phyloP scores from a whole-genome alignment of 2,797 vertebrate genomes.

The Novumbra hubbsi region DNA sequence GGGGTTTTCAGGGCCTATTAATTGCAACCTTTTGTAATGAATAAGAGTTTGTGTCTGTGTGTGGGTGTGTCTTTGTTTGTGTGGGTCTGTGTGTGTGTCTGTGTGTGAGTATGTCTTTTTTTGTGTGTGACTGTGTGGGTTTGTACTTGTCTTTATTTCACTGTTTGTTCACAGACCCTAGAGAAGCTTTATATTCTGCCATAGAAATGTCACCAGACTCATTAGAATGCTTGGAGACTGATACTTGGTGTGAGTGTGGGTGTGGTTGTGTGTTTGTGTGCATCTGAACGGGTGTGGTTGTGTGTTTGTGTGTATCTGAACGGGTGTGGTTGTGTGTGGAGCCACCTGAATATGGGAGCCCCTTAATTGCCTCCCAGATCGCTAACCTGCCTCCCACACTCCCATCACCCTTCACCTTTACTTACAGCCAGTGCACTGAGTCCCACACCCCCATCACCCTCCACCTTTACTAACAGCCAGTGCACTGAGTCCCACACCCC shows the following conservation, averaged over 20 bases:
- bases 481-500: no score
- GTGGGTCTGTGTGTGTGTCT: background rate
- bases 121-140: background rate
- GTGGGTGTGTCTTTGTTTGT: background rate
- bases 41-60: constrained; percentile 32
- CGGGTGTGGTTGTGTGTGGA: background rate
- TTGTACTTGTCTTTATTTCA: background rate
- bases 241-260: background rate
- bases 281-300: background rate
- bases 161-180: no score
- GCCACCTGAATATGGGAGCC: background rate
- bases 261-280: background rate
- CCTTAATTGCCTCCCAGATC: background rate
- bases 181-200: no score
- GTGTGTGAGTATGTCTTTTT: no score
- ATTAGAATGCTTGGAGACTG: constrained; percentile 34
- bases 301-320: background rate
- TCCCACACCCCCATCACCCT: no score
- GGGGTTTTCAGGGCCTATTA: constrained; percentile 31
- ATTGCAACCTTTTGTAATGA: constrained; percentile 28
- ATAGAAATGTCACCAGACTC: no score
- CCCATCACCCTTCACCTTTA: background rate
- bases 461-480: no score
- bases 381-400: background rate
- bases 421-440: no score